A percentile compares a stretch with the other conserved stretches of the same genome.
Evolutionary conservation across 2,113 vertebrate genomes (phyloP).

Genomic region (Neotoma lepida): DNA sequence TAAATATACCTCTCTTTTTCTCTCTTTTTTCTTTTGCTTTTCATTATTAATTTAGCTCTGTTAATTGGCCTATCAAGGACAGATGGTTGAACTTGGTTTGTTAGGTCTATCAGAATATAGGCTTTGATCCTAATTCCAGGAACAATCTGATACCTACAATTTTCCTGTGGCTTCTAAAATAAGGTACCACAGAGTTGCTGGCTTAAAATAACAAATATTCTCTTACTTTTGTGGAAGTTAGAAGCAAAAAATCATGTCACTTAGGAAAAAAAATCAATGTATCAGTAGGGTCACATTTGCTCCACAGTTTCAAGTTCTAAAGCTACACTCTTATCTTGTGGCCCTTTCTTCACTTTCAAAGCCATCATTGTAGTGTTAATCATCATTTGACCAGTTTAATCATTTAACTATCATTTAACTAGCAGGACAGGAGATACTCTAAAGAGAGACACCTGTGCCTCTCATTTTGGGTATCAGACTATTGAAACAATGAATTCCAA

Average conservation of each 20-base stretch:
- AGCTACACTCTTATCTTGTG: background rate
- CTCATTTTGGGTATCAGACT: background rate
- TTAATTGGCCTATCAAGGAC: background rate
- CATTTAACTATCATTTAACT: background rate
- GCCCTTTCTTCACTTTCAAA: background rate
- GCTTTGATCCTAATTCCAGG: background rate
- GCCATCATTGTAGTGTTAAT: background rate
- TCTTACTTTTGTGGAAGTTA: background rate
- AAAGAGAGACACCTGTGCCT: background rate
- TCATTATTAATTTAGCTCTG: background rate
- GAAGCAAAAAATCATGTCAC: background rate
- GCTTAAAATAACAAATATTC: background rate
- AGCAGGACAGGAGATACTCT: background rate
- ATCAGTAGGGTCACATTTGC: background rate
- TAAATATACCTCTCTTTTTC: background rate
- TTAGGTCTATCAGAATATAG: background rate
- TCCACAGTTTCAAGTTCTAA: background rate
- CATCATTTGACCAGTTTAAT: background rate
- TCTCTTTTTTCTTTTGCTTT: too few relatives aligned
- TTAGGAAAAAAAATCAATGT: conserved; percentile 11
- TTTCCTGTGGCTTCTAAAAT: background rate
- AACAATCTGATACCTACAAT: background rate
- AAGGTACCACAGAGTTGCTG: background rate
- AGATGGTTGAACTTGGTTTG: background rate
- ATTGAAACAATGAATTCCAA: background rate